Conservation (phyloP, 2,113 vertebrate species). For the Hiodon alosoides region DNA sequence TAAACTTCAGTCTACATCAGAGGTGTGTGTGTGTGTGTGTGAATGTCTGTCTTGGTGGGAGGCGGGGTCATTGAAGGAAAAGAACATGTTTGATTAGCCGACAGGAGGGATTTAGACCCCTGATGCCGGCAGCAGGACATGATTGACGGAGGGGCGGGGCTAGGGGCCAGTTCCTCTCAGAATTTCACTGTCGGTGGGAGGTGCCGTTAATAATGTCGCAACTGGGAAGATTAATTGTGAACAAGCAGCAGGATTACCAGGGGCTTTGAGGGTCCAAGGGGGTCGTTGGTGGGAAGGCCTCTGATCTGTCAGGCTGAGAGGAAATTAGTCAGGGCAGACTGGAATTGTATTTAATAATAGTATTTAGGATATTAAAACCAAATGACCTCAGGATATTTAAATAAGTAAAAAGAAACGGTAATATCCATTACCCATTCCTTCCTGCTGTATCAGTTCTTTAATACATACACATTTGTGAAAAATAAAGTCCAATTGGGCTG, state of each 20-base stretch:
- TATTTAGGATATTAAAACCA: slow-evolving; percentile 82
- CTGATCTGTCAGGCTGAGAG: slow-evolving; percentile 92
- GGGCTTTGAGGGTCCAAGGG: slow-evolving; percentile 73
- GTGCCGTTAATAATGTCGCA: slow-evolving; percentile 91
- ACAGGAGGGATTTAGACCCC: too few species aligned
- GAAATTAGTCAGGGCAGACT: slow-evolving; percentile 84
- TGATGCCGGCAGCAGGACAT: too few species aligned
- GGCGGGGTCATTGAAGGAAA: too few species aligned
- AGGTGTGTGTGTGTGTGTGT: too few species aligned
- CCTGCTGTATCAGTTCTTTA: slow-evolving; percentile 10
- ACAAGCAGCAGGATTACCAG: slow-evolving; percentile 86
- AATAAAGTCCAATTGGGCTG: too few species aligned
- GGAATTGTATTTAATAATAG: slow-evolving; percentile 65
- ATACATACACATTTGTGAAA: background rate
- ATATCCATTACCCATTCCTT: slow-evolving; percentile 33
- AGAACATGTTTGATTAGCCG: too few species aligned
- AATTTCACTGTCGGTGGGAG: slow-evolving; percentile 86
- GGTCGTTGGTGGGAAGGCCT: slow-evolving; percentile 76
- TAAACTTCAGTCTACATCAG: too few species aligned
- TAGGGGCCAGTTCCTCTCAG: slow-evolving; percentile 70
- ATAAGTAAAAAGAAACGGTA: slow-evolving; percentile 56
- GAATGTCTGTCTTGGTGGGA: too few species aligned
- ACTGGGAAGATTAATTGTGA: slow-evolving; percentile 93
- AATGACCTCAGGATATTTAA: slow-evolving; percentile 76
- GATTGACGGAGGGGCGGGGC: slow-evolving; percentile 36